A percentile compares a stretch with the other conserved stretches of the same genome.
These are phyloP conservation scores for Sceliomorpha sp. DNA, from an alignment of 2,888 invertebrate genomes.

Conservation along the genomic window DNA sequence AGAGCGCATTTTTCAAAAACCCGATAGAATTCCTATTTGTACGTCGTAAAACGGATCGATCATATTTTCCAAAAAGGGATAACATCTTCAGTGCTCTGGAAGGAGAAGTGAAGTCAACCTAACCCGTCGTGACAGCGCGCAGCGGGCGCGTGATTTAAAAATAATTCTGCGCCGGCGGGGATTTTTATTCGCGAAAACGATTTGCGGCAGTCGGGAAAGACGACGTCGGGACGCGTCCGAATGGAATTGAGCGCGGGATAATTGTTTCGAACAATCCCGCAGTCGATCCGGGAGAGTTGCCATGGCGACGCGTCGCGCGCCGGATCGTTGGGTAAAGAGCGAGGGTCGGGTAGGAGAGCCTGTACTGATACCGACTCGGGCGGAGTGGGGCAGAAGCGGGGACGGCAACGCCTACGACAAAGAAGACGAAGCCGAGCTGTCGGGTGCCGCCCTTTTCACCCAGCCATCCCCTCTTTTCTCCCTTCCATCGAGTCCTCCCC, in stretches of 20 bases:
- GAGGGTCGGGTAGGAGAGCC: constrained; percentile 35
- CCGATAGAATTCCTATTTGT: no score
- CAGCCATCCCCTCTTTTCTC: constrained; percentile 46
- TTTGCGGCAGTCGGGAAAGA: constrained; percentile 62
- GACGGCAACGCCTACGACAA: constrained; percentile 69
- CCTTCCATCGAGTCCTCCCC: constrained; percentile 35
- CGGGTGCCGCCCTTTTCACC: constrained; percentile 66
- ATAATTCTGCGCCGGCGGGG: constrained; percentile 65
- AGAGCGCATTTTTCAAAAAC: no score
- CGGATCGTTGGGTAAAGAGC: constrained; percentile 43
- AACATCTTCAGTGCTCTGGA: no score
- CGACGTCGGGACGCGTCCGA: constrained; percentile 63
- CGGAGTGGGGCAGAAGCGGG: constrained; percentile 61
- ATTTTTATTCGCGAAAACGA: constrained; percentile 75
- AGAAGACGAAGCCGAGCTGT: constrained; percentile 66
- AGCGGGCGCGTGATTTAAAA: constrained; percentile 66
- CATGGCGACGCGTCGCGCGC: constrained; percentile 71
- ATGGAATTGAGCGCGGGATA: constrained; percentile 78
- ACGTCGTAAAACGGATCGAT: no score
- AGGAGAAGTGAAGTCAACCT: background rate
- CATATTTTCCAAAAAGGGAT: no score
- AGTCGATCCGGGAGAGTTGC: constrained; percentile 69
- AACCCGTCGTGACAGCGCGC: constrained; percentile 38
- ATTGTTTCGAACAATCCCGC: constrained; percentile 80
- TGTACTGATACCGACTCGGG: constrained; percentile 33